phyloP scores from a whole-genome alignment of 1,140 invertebrate species.

The Plectus sambesii region DNA sequence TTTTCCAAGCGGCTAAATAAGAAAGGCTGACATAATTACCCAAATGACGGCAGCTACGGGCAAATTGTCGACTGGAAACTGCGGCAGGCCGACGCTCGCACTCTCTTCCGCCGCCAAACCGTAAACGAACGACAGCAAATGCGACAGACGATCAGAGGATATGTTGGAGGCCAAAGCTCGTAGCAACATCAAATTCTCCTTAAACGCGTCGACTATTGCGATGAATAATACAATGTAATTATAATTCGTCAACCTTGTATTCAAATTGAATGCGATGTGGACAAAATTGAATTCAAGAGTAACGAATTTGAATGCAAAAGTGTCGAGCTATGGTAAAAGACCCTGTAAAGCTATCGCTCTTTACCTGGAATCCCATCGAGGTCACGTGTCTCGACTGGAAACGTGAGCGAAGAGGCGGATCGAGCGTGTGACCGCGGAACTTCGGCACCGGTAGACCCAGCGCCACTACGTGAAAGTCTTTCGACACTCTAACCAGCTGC shows the following conservation, averaged over 20 bases:
- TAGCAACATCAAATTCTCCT: too few relatives aligned
- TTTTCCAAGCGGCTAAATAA: too few relatives aligned
- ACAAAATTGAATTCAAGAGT: too few relatives aligned
- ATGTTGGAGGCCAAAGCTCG: too few relatives aligned
- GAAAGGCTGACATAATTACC: constrained; percentile 53
- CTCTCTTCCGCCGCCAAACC: constrained; percentile 63
- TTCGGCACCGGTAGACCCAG: constrained; percentile 73
- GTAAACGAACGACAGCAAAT: constrained; percentile 62
- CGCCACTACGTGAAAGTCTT: constrained; percentile 81
- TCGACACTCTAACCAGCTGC: constrained; percentile 73
- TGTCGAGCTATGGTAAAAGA: too few relatives aligned
- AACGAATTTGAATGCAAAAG: too few relatives aligned
- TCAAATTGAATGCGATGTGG: too few relatives aligned
- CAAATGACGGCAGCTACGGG: constrained; percentile 58
- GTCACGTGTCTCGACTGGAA: constrained; percentile 81
- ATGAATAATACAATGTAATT: too few relatives aligned
- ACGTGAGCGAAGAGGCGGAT: constrained; percentile 81
- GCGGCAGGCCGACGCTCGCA: constrained; percentile 61
- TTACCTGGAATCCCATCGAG: constrained; percentile 46
- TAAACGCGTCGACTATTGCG: too few relatives aligned
- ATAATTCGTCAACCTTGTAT: too few relatives aligned
- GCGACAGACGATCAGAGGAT: too few relatives aligned
- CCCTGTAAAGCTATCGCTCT: too few relatives aligned
- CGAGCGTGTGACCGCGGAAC: constrained; percentile 78
- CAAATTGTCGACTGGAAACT: constrained; percentile 79